phyloP scores from a whole-genome alignment of 2,797 vertebrate species.

The Geotrypetes seraphini region DNA sequence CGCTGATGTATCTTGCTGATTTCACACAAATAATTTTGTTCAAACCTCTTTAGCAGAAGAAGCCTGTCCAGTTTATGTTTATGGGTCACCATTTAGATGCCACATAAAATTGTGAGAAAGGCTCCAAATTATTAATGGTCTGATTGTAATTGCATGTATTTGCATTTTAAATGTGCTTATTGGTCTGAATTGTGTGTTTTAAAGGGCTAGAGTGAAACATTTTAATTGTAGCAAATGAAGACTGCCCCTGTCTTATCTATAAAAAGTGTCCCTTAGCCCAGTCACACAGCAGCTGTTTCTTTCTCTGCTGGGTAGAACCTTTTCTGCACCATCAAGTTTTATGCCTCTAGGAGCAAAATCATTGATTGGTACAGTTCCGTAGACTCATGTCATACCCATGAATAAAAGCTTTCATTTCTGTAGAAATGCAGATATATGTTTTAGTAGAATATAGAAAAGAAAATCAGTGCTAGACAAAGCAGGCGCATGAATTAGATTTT shows the following conservation, averaged over 20 bases:
- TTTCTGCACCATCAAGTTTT: slow-evolving; percentile 12
- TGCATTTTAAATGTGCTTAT: slow-evolving; percentile 24
- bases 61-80: slow-evolving; percentile 7
- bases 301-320: neutral
- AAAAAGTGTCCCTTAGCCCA: slow-evolving; percentile 8
- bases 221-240: slow-evolving; percentile 12
- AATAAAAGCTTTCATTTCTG: neutral
- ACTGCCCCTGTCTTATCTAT: neutral
- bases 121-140: slow-evolving; percentile 14
- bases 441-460: neutral
- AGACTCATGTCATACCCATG: neutral
- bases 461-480: neutral
- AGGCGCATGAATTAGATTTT: slow-evolving; percentile 1
- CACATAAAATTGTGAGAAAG: slow-evolving; percentile 5
- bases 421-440: neutral
- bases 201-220: slow-evolving; percentile 7
- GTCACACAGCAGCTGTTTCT: slow-evolving; percentile 8
- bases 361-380: neutral
- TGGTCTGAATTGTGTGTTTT: slow-evolving; percentile 21
- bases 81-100: slow-evolving; percentile 1
- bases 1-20: neutral
- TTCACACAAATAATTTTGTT: slow-evolving; percentile 4
- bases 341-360: neutral
- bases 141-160: slow-evolving; percentile 17
- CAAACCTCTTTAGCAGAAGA: neutral